Evolutionary conservation across 1,140 invertebrate genomes (phyloP), one percentile per base, ranked within the genome.

Genomic region (Pomacea maculata): DNA sequence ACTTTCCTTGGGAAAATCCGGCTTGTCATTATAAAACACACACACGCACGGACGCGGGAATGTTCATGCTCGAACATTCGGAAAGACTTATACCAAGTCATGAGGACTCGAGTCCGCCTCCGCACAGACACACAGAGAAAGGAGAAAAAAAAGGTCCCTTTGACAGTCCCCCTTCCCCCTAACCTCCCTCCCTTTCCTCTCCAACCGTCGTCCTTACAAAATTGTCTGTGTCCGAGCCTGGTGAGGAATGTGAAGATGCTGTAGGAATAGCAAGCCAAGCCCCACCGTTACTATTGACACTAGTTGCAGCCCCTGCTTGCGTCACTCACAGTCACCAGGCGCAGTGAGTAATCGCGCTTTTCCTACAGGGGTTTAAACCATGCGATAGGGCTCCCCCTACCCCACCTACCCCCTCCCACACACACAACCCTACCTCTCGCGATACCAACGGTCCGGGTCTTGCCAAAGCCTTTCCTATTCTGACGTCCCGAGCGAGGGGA

Each of bases 221-320:
- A 25, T n/a, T 70, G n/a, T 70, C n/a, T 14, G 6, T 34, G 4
- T n/a, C 11, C 67, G n/a, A n/a, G 67, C 6, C 67, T 21, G 6
- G 8, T 12, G 17, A 52, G 77, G 77, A 78, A 78, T 78, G 77
- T 29, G 12, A 57, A 70, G 77, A 78, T 78, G 77, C 77, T 70
- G 21, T 67, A 65, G 34, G 11, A 52, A 34, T 34, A 67, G 11
- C 64, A 34, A 76, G 63, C 21, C 29, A 57, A 34, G 55, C 12
- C 52, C 73, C 54, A 25, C 19, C 34, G 77, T 78, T 78, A 25
- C 77, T 78, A 78, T 78, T 78, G 77, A 71, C 77, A 61, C 54
- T 29, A 25, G 67, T 70, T 70, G 52, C 45, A n/a, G 52, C 29
- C 25, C 17, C 15, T 78, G 75, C 68, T 67, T 70, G 65, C 77